A percentile compares a stretch with the other conserved stretches of the same genome.
These are phyloP conservation scores for Hylia prasina DNA, from an alignment of 2,113 vertebrate genomes.

Conservation along the genomic window DNA sequence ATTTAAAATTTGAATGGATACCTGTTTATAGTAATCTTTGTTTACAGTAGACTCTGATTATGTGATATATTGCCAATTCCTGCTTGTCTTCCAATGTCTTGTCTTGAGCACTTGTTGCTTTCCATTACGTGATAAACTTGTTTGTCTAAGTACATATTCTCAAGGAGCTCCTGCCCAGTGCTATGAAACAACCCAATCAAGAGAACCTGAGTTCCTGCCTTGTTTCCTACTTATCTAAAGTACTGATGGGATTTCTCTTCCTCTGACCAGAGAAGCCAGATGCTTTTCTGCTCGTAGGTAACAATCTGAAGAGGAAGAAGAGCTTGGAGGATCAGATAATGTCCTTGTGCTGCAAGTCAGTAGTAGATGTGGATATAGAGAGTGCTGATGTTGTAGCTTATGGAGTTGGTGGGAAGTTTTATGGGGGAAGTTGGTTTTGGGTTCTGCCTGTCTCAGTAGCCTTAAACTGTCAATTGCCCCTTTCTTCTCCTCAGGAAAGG, in stretches of 20 bases:
- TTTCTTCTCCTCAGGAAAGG: background rate
- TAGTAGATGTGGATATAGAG: background rate
- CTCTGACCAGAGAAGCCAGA: background rate
- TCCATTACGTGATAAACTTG: background rate
- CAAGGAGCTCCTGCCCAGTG: background rate
- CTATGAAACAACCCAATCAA: fast-evolving
- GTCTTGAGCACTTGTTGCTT: background rate
- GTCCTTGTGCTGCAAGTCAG: background rate
- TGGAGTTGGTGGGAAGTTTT: background rate
- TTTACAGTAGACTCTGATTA: background rate
- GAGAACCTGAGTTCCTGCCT: background rate
- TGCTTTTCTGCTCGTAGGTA: background rate
- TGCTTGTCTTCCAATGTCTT: background rate
- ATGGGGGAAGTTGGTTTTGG: background rate
- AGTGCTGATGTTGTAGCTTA: background rate
- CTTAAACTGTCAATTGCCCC: background rate
- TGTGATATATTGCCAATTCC: background rate
- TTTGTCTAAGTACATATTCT: background rate
- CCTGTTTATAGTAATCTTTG: background rate
- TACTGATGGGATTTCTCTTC: background rate
- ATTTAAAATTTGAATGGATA: background rate
- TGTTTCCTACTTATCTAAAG: background rate
- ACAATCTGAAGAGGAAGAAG: background rate
- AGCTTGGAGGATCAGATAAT: background rate
- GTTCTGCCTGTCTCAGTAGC: background rate